Conservation (phyloP, 2,888 invertebrate genomes). For the Vesta saturnalis region DNA sequence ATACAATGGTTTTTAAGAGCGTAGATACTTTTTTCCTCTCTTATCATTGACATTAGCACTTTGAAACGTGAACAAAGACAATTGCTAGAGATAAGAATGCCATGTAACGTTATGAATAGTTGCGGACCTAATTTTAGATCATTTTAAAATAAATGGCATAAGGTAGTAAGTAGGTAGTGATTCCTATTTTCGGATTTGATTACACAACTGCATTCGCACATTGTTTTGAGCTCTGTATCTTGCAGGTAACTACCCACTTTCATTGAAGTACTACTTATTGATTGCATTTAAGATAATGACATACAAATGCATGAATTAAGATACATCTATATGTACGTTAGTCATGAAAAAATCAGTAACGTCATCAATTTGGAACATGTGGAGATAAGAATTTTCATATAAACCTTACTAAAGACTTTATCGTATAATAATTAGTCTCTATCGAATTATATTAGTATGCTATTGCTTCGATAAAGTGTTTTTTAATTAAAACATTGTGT, state of each 20-base stretch:
- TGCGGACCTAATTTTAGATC: neutral
- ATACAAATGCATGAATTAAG: neutral
- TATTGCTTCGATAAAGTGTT: constrained; percentile 23
- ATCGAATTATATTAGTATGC: constrained; percentile 27
- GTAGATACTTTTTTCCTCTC: neutral
- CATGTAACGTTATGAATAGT: neutral
- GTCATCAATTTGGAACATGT: constrained; percentile 19
- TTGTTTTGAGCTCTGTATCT: neutral
- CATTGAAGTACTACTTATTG: neutral
- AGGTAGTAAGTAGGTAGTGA: neutral
- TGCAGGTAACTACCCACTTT: too few relatives aligned
- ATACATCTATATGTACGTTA: too few relatives aligned
- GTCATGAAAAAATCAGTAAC: constrained; percentile 7
- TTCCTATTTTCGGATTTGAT: neutral
- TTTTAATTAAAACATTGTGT: constrained; percentile 13
- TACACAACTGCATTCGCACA: neutral
- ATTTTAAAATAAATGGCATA: neutral
- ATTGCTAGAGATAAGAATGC: neutral
- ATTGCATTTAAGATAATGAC: neutral
- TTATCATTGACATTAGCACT: neutral
- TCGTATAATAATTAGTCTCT: constrained; percentile 17
- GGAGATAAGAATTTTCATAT: constrained; percentile 23
- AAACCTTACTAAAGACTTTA: constrained; percentile 12
- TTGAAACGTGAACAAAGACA: neutral
- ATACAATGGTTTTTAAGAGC: too few relatives aligned